Conservation (phyloP, 2,797 vertebrate species). For the Artibeus jamaicensis region DNA sequence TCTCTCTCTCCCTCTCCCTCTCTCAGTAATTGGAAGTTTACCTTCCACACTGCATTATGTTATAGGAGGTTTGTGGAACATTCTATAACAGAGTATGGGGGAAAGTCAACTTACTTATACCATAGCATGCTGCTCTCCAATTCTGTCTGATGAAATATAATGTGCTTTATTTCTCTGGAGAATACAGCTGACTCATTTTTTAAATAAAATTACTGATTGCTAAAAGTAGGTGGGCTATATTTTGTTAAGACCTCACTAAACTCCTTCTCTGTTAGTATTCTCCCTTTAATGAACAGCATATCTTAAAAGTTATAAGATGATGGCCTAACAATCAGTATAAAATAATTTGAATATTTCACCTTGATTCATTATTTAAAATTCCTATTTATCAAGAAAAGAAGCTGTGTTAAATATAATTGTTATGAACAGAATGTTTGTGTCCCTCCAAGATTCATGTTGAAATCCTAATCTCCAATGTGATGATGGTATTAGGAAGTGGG, state of each 20-base stretch:
- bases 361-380: background rate
- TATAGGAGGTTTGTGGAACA: background rate
- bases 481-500: background rate
- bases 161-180: slow-evolving; percentile 64
- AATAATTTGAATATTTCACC: background rate
- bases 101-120: background rate
- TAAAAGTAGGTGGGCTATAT: background rate
- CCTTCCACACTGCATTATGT: background rate
- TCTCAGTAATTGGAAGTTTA: background rate
- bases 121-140: slow-evolving; percentile 64
- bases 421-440: background rate
- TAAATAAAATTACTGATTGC: background rate
- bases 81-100: background rate
- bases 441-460: background rate
- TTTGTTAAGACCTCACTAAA: background rate
- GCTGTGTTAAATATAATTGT: background rate
- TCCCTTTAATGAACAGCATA: background rate
- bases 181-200: slow-evolving; percentile 53
- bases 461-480: background rate
- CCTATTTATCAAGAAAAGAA: background rate
- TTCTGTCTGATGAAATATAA: slow-evolving; percentile 49
- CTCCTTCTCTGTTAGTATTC: background rate
- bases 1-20: background rate
- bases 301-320: background rate
- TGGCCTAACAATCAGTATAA: background rate